These are phyloP conservation scores for Drosophila phalerata DNA, from an alignment of 2,888 invertebrate species.

Conservation along the genomic window DNA sequence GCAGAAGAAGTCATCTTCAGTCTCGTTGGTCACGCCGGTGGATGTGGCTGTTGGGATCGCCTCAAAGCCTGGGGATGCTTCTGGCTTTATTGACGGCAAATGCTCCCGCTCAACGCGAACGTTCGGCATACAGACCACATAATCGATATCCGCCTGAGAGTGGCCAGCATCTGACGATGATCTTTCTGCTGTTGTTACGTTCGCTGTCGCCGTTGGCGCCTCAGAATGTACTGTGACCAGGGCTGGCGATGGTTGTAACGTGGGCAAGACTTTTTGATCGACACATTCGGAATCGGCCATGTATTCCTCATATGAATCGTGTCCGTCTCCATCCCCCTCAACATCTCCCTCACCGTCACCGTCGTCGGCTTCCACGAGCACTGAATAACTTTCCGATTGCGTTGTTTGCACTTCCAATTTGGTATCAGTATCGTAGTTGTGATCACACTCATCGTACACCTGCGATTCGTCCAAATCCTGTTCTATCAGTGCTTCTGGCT, in stretches of 20 bases:
- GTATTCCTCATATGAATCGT: slow-evolving; percentile 58
- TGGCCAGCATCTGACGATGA: slow-evolving; percentile 40
- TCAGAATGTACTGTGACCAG: slow-evolving; percentile 51
- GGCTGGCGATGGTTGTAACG: slow-evolving; percentile 37
- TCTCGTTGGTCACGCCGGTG: slow-evolving; percentile 51
- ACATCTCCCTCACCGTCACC: slow-evolving; percentile 26
- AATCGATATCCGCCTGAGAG: slow-evolving; percentile 56
- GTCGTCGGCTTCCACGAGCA: slow-evolving; percentile 70
- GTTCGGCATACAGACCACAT: slow-evolving; percentile 61
- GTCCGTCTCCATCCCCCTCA: slow-evolving; percentile 16
- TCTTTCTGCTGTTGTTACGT: slow-evolving; percentile 24
- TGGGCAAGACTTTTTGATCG: slow-evolving; percentile 50
- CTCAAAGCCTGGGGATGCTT: slow-evolving; percentile 37
- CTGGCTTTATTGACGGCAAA: slow-evolving; percentile 37
- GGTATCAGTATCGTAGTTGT: slow-evolving; percentile 59
- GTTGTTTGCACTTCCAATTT: slow-evolving; percentile 66
- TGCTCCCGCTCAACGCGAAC: slow-evolving; percentile 43
- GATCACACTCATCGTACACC: slow-evolving; percentile 63
- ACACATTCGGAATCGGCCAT: slow-evolving; percentile 42
- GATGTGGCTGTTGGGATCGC: slow-evolving; percentile 14
- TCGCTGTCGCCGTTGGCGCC: slow-evolving; percentile 14
- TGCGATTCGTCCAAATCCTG: slow-evolving; percentile 55
- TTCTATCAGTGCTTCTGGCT: slow-evolving; percentile 42
- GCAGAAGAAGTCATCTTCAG: slow-evolving; percentile 84
- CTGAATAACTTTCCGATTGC: slow-evolving; percentile 70